Evolutionary conservation across 2,797 vertebrate genomes (phyloP), one percentile per base, ranked within the genome.

Genomic region (Potorous gilbertii): DNA sequence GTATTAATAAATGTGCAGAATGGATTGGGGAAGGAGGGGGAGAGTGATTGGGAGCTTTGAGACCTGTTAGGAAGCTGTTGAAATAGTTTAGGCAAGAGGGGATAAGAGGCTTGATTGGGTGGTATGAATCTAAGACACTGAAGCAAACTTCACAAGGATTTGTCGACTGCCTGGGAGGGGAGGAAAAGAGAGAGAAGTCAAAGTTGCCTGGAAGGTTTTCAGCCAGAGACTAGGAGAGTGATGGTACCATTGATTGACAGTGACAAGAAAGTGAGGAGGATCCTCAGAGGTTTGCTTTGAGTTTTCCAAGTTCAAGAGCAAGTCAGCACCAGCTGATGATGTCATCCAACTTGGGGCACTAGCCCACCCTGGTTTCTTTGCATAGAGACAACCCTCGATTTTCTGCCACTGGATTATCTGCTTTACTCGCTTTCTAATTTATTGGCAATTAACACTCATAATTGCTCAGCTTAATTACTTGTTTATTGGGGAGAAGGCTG

Each of bases 351-450:
- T 87, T 11, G 40, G 74, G 74, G 21, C 24, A 24, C 40, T 50
- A 50, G 74, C 40, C 74, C 40, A 87, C 74, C 10, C 40, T 46
- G 40, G 40, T 87, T 87, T 4, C 74, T 87, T 87, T 87, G 74
- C 40, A 50, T 87, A 87, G 24, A 87, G 74, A 87, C 74, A 87
- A 87, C 40, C 27, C 74, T 87, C 74, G 74, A 87, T 87, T 87
- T 87, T 87, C 74, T 87, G 74, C 74, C 74, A 87, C 74, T 50
- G 74, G 74, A 87, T 87, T 87, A 87, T 87, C 74, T 87, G 74
- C 74, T 87, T 87, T 87, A 87, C 74, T 87, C 46, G 24, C 40
- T 87, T 87, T 28, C 74, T 87, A 87, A 87, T 87, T 87, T 87
- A 50, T 87, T 87, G 21, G 74, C 74, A 87, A 87, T 87, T 87